phyloP scores from a whole-genome alignment of 2,888 invertebrate genomes.

The Agonopterix alstromeriana region DNA sequence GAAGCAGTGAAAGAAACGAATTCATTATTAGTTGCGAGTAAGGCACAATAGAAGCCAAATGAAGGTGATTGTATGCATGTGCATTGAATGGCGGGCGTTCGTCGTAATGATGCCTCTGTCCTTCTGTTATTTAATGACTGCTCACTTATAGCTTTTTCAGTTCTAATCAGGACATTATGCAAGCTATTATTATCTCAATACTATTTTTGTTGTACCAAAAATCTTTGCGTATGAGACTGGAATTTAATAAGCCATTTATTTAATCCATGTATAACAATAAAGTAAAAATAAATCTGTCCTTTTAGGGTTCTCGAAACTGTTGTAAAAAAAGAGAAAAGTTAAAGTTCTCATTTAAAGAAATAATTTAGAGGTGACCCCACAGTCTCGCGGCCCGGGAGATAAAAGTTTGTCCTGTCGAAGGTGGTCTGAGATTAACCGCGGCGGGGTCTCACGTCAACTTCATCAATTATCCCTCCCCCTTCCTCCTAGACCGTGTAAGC shows the following conservation, averaged over 20 bases:
- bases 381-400: slow-evolving; percentile 27
- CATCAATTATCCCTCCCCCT: slow-evolving; percentile 54
- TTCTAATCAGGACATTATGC: slow-evolving; percentile 20
- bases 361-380: slow-evolving; percentile 28
- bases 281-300: not conserved
- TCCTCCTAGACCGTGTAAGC: slow-evolving; percentile 11
- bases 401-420: slow-evolving; percentile 43
- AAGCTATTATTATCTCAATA: too few species aligned
- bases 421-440: slow-evolving; percentile 45
- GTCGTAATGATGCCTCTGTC: slow-evolving; percentile 48
- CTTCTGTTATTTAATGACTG: slow-evolving; percentile 46
- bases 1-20: slow-evolving; percentile 30
- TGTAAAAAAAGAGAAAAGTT: not conserved
- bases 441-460: slow-evolving; percentile 47
- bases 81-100: slow-evolving; percentile 51
- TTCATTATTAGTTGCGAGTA: slow-evolving; percentile 51
- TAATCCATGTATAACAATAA: not conserved
- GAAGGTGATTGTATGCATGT: slow-evolving; percentile 48
- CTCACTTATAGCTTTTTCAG: slow-evolving; percentile 27
- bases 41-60: slow-evolving; percentile 57
- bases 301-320: too few species aligned
- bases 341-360: slow-evolving; percentile 16
- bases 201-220: too few species aligned
- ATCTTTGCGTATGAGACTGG: too few species aligned
- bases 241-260: not conserved